Conservation (phyloP, 2,888 invertebrate species). For the Hirtodrosophila duncani region DNA sequence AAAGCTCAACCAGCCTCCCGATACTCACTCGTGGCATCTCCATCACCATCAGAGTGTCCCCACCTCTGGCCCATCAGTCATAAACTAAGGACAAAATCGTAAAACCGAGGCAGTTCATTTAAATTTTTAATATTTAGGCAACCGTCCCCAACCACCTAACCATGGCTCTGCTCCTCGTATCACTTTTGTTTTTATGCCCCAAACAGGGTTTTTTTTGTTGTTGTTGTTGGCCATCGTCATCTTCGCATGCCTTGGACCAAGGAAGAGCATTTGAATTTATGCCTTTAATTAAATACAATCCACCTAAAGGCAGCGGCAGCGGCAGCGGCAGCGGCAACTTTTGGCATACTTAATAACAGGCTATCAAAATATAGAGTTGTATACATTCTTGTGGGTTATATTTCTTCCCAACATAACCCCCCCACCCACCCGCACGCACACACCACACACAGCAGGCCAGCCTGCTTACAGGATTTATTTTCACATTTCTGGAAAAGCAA, state of each 20-base stretch:
- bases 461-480: slow-evolving; percentile 71
- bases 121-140: slow-evolving; percentile 71
- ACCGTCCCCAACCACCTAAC: slow-evolving; percentile 8
- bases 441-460: slow-evolving; percentile 30
- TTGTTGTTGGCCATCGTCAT: slow-evolving; percentile 36
- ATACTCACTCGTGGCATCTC: not conserved
- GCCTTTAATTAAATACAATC: slow-evolving; percentile 71
- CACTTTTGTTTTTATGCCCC: slow-evolving; percentile 53
- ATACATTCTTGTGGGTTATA: slow-evolving; percentile 37
- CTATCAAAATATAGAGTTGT: slow-evolving; percentile 42
- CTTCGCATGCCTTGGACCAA: slow-evolving; percentile 2
- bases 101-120: slow-evolving; percentile 73
- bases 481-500: slow-evolving; percentile 65
- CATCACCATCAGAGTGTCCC: not conserved
- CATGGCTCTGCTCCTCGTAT: not conserved
- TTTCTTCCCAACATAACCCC: slow-evolving; percentile 24
- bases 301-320: slow-evolving; percentile 45
- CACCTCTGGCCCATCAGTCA: slow-evolving; percentile 32
- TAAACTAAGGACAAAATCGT: slow-evolving; percentile 71
- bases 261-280: slow-evolving; percentile 57
- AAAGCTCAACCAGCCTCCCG: slow-evolving; percentile 19
- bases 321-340: slow-evolving; percentile 12
- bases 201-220: too few relatives aligned
- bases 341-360: slow-evolving; percentile 37
- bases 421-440: not conserved